Evolutionary conservation across 2,888 invertebrate genomes (phyloP), one percentile per base, ranked within the genome.

Genomic region (Tetheella fluctuosa): DNA sequence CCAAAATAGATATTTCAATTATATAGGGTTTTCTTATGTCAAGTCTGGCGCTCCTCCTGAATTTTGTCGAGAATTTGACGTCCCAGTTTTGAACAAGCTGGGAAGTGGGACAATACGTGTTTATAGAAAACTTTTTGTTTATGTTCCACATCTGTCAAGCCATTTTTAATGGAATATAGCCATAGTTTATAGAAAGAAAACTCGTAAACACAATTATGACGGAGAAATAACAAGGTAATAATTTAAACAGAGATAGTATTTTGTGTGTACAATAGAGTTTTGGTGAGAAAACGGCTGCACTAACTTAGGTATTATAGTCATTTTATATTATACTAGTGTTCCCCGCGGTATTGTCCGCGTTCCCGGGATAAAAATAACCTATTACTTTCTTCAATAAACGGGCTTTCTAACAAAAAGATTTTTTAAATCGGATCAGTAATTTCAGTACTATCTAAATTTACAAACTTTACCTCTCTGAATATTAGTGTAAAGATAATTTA

Each of bases 91-190:
- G 20, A 17, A 17, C 15, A 30, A 54, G 54, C n/a, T 53, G 15
- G 15, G 28, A 54, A 30, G 30, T 54, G 30, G 54, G 54, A 17
- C 54, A 20, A 54, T 54, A 54, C 17, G 30, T 28, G 54, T 25
- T 30, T 54, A 54, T 54, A 30, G 28, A 30, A n/a, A 54, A 30
- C 30, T 54, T 54, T 28, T 54, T 54, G 54, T 30, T 25, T 30
- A 54, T 17, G 54, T 30, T 30, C 28, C 15, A 3, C 17, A n/a
- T 54, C 54, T 10, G 30, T 30, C 17, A 54, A 17, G 30, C 25
- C 15, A 48, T 48, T 48, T 48, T 48, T 42, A 10, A 48, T 48
- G 48, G 48, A 48, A 48, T 10, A 48, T 20, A 17, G 17, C 42
- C 15, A 15, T 37, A 15, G 13, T 15, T 34, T 12, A 12, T 39